Percentiles rank a stretch among this genome's conserved stretches.
Evolutionary conservation across 1,140 invertebrate species (phyloP).

Genomic region (Camponotus vicinus): DNA sequence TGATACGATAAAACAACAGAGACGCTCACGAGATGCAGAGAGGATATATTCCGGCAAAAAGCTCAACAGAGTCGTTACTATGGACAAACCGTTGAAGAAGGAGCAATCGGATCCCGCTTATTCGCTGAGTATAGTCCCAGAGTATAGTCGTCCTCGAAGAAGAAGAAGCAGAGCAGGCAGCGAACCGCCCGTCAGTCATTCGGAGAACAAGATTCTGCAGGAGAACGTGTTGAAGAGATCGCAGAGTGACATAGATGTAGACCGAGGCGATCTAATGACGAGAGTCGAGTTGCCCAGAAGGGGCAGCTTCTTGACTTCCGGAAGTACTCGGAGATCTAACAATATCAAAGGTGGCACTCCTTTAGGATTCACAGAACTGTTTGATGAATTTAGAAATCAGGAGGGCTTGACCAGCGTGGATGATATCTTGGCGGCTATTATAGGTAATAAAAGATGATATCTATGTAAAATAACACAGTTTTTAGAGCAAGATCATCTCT

Average conservation of each 20-base stretch:
- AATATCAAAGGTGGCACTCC: constrained; percentile 88
- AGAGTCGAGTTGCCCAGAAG: constrained; percentile 94
- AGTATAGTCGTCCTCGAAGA: constrained; percentile 68
- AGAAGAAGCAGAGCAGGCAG: constrained; percentile 83
- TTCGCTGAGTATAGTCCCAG: constrained; percentile 20
- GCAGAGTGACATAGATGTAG: constrained; percentile 85
- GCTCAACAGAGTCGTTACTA: constrained; percentile 71
- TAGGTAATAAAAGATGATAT: constrained; percentile 81
- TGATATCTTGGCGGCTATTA: constrained; percentile 94
- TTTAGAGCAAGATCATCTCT: neutral
- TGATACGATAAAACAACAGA: constrained; percentile 44
- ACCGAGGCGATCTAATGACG: constrained; percentile 91
- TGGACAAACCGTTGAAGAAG: constrained; percentile 74
- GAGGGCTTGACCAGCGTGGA: constrained; percentile 95
- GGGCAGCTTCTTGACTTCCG: constrained; percentile 93
- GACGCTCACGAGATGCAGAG: constrained; percentile 60
- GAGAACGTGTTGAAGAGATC: constrained; percentile 87
- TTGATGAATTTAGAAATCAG: constrained; percentile 93
- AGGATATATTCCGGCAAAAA: constrained; percentile 55
- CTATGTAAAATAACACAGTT: neutral
- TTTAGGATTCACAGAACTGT: constrained; percentile 93
- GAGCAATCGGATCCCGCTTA: constrained; percentile 31
- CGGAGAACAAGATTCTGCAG: constrained; percentile 81
- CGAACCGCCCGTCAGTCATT: constrained; percentile 82
- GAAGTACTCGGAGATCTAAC: constrained; percentile 82